Evolutionary conservation across 2,113 vertebrate species (phyloP).

Genomic region (Perccottus glenii): DNA sequence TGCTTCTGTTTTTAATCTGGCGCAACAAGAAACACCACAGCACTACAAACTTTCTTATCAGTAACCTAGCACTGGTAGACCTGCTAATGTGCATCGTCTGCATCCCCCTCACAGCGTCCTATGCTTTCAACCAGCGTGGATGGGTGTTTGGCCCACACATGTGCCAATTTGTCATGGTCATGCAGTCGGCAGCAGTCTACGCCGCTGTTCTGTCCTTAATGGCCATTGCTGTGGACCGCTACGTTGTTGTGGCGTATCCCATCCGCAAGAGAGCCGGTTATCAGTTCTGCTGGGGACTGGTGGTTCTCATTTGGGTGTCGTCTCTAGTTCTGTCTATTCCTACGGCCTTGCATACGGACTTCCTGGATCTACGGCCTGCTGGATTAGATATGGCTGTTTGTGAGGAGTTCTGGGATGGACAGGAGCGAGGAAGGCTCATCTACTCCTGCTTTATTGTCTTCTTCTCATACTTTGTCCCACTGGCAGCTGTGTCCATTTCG

Average conservation of each 20-base stretch:
- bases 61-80: conserved; percentile 85
- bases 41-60: conserved; percentile 89
- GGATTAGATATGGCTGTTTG: conserved; percentile 86
- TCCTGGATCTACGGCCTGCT: conserved; percentile 81
- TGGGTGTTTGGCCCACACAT: conserved; percentile 86
- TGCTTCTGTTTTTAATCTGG: conserved; percentile 86
- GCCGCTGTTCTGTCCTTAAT: conserved; percentile 87
- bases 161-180: conserved; percentile 84
- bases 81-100: conserved; percentile 88
- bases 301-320: conserved; percentile 82
- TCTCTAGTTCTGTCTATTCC: conserved; percentile 79
- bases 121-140: conserved; percentile 84
- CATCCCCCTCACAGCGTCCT: conserved; percentile 84
- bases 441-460: conserved; percentile 87
- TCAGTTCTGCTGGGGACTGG: conserved; percentile 78
- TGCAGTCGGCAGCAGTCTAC: conserved; percentile 85
- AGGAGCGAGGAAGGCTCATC: conserved; percentile 78
- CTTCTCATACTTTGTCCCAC: conserved; percentile 85
- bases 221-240: conserved; percentile 87
- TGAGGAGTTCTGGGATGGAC: conserved; percentile 85
- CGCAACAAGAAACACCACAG: conserved; percentile 86
- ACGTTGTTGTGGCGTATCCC: conserved; percentile 86
- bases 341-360: conserved; percentile 79
- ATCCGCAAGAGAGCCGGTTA: conserved; percentile 78
- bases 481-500: conserved; percentile 82